A percentile compares a stretch with the other conserved stretches of the same genome.
These are phyloP conservation scores for Gadopsis bispinosus DNA, from an alignment of 2,797 vertebrate species.

Conservation along the genomic window DNA sequence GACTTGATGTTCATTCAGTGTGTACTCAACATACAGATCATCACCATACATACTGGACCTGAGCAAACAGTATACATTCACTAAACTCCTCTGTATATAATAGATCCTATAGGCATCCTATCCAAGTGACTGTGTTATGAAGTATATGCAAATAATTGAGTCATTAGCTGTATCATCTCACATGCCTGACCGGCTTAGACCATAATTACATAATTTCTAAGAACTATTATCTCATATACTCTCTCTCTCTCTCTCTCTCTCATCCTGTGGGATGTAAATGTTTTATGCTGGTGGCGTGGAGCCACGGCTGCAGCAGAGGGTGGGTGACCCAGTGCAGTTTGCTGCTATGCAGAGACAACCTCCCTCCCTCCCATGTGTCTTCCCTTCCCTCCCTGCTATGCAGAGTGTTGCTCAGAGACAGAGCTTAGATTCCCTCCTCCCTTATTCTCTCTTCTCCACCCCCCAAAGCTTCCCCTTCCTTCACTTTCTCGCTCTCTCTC, in stretches of 20 bases:
- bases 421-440: constrained; percentile 60
- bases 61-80: constrained; percentile 8
- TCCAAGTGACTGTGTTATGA: constrained; percentile 20
- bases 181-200: constrained; percentile 42
- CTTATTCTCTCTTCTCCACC: constrained; percentile 21
- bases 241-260: not conserved
- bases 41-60: constrained; percentile 1
- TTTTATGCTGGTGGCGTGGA: constrained; percentile 80
- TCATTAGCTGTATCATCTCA: constrained; percentile 49
- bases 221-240: constrained; percentile 32
- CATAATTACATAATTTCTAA: constrained; percentile 56
- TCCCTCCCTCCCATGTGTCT: constrained; percentile 55
- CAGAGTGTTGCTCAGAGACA: constrained; percentile 72
- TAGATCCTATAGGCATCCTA: constrained; percentile 9
- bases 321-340: constrained; percentile 84
- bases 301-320: constrained; percentile 84
- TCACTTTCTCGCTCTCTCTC: constrained; percentile 31
- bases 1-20: not conserved
- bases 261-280: constrained; percentile 73
- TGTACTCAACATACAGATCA: constrained; percentile 16
- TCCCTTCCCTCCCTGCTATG: constrained; percentile 54
- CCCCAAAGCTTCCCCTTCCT: constrained; percentile 27
- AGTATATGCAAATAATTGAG: constrained; percentile 43
- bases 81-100: constrained; percentile 7
- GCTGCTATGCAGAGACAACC: constrained; percentile 86